Evolutionary conservation across 2,888 invertebrate species (phyloP).

Genomic region (Pocota personata): DNA sequence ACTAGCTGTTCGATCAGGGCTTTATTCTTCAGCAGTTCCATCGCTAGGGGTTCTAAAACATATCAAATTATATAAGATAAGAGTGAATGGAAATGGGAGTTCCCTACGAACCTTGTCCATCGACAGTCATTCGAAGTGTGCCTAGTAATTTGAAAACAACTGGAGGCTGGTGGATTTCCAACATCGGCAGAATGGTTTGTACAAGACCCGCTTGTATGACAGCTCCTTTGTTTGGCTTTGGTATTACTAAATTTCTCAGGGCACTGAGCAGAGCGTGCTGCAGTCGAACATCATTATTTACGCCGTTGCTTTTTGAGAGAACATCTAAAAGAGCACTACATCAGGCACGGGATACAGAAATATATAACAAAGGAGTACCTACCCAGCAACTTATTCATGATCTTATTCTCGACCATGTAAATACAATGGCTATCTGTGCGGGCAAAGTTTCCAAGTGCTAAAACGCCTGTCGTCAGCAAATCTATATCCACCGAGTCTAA

Average conservation of each 20-base stretch:
- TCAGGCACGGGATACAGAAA: not conserved
- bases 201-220: conserved; percentile 90
- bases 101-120: conserved; percentile 87
- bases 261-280: conserved; percentile 86
- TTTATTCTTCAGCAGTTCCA: conserved; percentile 86
- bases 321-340: conserved; percentile 78
- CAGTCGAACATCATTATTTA: conserved; percentile 85
- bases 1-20: conserved; percentile 87
- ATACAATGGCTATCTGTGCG: conserved; percentile 93
- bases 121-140: conserved; percentile 92
- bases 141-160: conserved; percentile 94
- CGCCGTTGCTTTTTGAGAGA: conserved; percentile 84
- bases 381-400: conserved; percentile 89
- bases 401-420: conserved; percentile 90
- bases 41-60: conserved; percentile 87
- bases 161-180: conserved; percentile 88
- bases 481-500: conserved; percentile 89
- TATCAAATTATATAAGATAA: not conserved
- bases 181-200: conserved; percentile 88
- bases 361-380: conserved; percentile 73
- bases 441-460: conserved; percentile 95
- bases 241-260: conserved; percentile 90
- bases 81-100: not conserved
- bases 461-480: conserved; percentile 91
- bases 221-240: conserved; percentile 88